These are phyloP conservation scores for Cryptophagus acutangulus DNA, from an alignment of 2,888 invertebrate species.

Conservation along the genomic window DNA sequence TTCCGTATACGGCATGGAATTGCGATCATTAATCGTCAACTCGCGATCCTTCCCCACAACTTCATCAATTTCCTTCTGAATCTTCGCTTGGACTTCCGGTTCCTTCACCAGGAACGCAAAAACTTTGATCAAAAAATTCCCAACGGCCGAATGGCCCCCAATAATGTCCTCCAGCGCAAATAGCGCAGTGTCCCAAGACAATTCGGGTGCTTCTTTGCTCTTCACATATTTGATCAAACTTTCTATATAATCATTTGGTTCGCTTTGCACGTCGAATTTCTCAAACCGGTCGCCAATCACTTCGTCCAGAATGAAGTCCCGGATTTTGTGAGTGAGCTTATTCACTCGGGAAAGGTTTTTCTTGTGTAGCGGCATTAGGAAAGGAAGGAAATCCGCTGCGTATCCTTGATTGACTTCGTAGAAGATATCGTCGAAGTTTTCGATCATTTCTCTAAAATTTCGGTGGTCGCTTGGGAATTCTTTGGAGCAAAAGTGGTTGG, in stretches of 20 bases:
- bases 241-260: constrained; percentile 55
- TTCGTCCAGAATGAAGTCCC: constrained; percentile 51
- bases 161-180: constrained; percentile 50
- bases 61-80: constrained; percentile 54
- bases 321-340: constrained; percentile 51
- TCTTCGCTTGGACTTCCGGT: constrained; percentile 51
- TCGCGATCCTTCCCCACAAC: constrained; percentile 36
- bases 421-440: constrained; percentile 60
- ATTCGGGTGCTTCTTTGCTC: constrained; percentile 41
- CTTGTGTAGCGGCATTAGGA: constrained; percentile 53
- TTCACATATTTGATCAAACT: constrained; percentile 54
- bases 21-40: constrained; percentile 46
- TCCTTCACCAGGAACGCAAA: constrained; percentile 54
- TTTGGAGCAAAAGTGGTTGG: constrained; percentile 57
- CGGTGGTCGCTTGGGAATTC: constrained; percentile 47
- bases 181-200: constrained; percentile 53
- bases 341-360: constrained; percentile 51
- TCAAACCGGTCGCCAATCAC: constrained; percentile 51
- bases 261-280: constrained; percentile 27
- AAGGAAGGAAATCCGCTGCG: constrained; percentile 61
- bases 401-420: constrained; percentile 65
- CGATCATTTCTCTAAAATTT: constrained; percentile 50
- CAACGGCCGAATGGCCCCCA: constrained; percentile 61
- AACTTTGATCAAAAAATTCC: constrained; percentile 57
- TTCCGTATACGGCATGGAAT: constrained; percentile 56